Percentiles rank a stretch among this genome's conserved stretches.
Evolutionary conservation across 2,888 invertebrate species (phyloP).

Genomic region (Troglohyphantes excavatus): DNA sequence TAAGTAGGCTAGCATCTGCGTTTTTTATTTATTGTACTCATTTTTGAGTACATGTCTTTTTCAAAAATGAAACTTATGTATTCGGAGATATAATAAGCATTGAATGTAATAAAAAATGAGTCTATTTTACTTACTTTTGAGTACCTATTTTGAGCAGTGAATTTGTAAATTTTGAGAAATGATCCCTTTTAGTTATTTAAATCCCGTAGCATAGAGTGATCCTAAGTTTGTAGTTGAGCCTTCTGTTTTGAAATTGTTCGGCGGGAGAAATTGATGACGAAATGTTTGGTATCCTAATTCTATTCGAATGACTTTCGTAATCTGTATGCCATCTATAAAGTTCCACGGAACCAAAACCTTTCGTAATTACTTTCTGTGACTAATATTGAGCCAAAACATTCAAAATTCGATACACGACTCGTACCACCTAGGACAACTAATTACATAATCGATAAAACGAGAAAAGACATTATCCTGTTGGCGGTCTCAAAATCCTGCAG

Average conservation of each 20-base stretch:
- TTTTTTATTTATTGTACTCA: too few relatives aligned
- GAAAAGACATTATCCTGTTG: conserved; percentile 78
- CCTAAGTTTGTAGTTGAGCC: conserved; percentile 16
- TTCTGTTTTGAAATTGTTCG: conserved; percentile 44
- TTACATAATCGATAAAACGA: conserved; percentile 77
- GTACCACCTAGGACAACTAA: conserved; percentile 75
- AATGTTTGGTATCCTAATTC: conserved; percentile 73
- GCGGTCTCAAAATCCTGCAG: conserved; percentile 74
- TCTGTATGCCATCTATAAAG: conserved; percentile 57
- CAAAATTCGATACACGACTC: conserved; percentile 77
- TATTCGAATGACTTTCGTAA: conserved; percentile 75
- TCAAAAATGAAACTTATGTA: too few relatives aligned
- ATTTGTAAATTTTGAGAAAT: neutral
- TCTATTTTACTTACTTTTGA: too few relatives aligned
- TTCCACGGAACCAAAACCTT: conserved; percentile 60
- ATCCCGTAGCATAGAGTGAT: neutral
- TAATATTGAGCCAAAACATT: conserved; percentile 74
- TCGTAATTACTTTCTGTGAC: conserved; percentile 71
- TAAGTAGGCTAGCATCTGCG: too few relatives aligned
- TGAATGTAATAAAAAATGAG: too few relatives aligned
- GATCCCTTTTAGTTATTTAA: neutral
- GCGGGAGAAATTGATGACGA: conserved; percentile 25
- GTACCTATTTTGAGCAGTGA: too few relatives aligned
- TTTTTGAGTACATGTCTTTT: too few relatives aligned
- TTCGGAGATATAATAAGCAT: too few relatives aligned